These are phyloP conservation scores for Chondrosia reniformis DNA, from an alignment of 37 sponge, comb jelly and placozoan genomes.

Conservation along the genomic window DNA sequence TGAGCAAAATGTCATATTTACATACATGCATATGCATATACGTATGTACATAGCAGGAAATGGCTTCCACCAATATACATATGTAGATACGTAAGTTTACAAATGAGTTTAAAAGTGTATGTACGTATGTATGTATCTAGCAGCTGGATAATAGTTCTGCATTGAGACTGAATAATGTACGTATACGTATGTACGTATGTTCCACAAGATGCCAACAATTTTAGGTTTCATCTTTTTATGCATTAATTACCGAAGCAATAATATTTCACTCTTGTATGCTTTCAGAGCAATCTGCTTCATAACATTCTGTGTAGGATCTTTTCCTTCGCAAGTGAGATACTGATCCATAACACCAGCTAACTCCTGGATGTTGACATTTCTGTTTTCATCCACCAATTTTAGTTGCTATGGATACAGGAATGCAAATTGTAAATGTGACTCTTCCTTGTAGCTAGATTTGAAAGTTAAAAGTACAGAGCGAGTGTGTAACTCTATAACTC, in stretches of 20 bases:
- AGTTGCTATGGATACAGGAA: background rate
- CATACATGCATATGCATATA: background rate
- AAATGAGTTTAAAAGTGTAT: background rate
- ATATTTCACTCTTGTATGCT: slow-evolving; percentile 4
- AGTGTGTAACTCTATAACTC: too few species aligned
- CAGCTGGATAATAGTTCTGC: too few species aligned
- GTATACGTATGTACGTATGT: too few species aligned
- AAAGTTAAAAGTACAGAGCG: too few species aligned
- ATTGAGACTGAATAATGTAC: too few species aligned
- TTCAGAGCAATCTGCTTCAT: slow-evolving; percentile 13
- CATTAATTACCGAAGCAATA: background rate
- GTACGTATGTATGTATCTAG: background rate
- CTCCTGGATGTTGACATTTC: background rate
- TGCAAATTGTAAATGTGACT: background rate
- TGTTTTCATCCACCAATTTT: background rate
- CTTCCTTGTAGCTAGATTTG: too few species aligned
- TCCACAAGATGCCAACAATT: too few species aligned
- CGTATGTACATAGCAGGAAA: too few species aligned
- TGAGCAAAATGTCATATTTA: too few species aligned
- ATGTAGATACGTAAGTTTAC: too few species aligned
- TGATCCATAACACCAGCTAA: background rate
- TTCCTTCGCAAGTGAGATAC: background rate
- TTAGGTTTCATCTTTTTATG: too few species aligned
- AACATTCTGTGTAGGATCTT: background rate
- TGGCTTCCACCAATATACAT: too few species aligned